phyloP scores from a whole-genome alignment of 1,140 invertebrate genomes.

The Araneus ventricosus region DNA sequence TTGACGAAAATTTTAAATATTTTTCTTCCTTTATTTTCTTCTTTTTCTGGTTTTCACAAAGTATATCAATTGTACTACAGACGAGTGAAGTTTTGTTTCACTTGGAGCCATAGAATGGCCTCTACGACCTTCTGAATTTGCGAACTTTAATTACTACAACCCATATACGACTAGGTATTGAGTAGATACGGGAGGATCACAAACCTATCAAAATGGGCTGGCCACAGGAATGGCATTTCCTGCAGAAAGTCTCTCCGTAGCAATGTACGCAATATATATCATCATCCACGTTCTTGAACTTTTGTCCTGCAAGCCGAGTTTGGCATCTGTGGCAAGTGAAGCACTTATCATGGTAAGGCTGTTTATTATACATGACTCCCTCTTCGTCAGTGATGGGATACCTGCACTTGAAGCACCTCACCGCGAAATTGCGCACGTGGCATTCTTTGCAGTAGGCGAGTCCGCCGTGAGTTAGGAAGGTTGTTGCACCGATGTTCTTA shows the following conservation, averaged over 20 bases:
- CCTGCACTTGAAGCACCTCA: constrained; percentile 15
- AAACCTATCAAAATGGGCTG: constrained; percentile 49
- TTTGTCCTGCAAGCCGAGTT: background rate
- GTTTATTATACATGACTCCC: constrained; percentile 48
- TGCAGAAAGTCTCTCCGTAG: constrained; percentile 40
- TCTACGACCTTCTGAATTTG: too few relatives aligned
- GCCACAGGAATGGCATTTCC: constrained; percentile 45
- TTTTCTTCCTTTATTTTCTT: too few relatives aligned
- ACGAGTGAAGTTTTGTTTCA: too few relatives aligned
- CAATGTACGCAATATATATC: constrained; percentile 27
- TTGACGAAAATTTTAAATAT: too few relatives aligned
- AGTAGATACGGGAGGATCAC: too few relatives aligned
- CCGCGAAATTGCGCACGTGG: background rate
- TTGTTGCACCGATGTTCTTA: background rate
- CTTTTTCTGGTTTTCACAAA: too few relatives aligned
- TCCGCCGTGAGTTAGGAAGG: constrained; percentile 2
- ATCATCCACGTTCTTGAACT: constrained; percentile 27
- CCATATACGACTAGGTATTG: too few relatives aligned
- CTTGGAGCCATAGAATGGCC: too few relatives aligned
- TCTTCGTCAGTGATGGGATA: constrained; percentile 44
- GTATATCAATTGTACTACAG: too few relatives aligned
- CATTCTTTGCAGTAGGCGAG: constrained; percentile 25
- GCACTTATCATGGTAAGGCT: constrained; percentile 28
- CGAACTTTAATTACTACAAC: too few relatives aligned
- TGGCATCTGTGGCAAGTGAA: constrained; percentile 39